Percentiles rank a stretch among this genome's conserved stretches.
Evolutionary conservation across 2,797 vertebrate species (phyloP).

Genomic region (Poeciliopsis gracilis): DNA sequence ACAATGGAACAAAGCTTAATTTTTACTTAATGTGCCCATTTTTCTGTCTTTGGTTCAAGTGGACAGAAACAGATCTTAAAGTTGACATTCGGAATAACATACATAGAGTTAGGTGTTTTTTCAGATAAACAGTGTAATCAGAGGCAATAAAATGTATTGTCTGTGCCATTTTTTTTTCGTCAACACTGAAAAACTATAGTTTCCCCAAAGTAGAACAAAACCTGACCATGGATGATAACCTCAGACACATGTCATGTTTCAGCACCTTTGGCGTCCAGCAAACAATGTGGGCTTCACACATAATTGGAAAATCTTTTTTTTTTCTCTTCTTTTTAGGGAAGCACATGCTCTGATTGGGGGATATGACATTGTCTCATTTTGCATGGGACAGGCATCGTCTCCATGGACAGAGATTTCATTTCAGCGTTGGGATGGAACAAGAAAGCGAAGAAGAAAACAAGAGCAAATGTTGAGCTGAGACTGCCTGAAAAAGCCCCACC

Average conservation of each 20-base stretch:
- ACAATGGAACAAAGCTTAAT: background rate
- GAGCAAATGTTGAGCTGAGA: background rate
- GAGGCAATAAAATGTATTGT: background rate
- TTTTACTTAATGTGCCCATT: background rate
- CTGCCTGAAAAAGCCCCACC: background rate
- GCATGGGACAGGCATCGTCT: background rate
- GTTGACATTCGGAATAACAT: background rate
- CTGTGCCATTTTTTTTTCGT: background rate
- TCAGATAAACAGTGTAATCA: background rate
- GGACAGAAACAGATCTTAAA: background rate
- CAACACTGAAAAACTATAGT: background rate
- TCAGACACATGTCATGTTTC: background rate
- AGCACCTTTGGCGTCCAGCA: background rate
- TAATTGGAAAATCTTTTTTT: background rate
- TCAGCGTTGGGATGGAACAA: background rate
- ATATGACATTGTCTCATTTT: background rate
- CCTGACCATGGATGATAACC: background rate
- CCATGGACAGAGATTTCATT: background rate
- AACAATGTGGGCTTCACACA: background rate
- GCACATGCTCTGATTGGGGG: background rate
- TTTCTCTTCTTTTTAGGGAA: background rate
- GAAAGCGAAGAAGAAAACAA: background rate
- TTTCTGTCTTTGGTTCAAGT: background rate
- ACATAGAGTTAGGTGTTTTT: background rate
- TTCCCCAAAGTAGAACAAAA: background rate